These are phyloP conservation scores for Pipistrellus pygmaeus DNA, from an alignment of 2,797 vertebrate genomes.

Conservation along the genomic window DNA sequence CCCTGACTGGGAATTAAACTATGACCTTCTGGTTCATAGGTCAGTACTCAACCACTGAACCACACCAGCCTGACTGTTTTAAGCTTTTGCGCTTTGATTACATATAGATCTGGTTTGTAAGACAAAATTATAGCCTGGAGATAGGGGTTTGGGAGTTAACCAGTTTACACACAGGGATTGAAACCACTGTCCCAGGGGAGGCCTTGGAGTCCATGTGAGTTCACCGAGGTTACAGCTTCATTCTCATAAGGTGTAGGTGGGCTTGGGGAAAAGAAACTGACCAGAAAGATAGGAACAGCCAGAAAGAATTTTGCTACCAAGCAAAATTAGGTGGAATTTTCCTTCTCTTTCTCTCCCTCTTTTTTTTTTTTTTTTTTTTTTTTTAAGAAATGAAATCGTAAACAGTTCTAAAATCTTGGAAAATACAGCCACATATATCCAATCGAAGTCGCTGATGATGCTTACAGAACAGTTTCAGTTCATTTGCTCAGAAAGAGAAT, in stretches of 20 bases:
- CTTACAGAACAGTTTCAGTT: background rate
- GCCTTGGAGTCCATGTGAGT: background rate
- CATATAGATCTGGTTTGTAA: background rate
- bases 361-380: background rate
- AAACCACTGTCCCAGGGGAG: background rate
- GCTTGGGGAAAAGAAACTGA: background rate
- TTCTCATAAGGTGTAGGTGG: background rate
- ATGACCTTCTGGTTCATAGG: too few species aligned
- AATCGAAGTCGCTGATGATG: background rate
- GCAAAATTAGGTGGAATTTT: background rate
- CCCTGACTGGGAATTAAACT: too few species aligned
- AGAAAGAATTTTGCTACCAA: background rate
- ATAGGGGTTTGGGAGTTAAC: background rate
- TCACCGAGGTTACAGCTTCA: background rate
- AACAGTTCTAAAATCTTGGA: conserved; percentile 4
- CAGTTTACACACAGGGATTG: accelerated
- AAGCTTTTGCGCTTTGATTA: background rate
- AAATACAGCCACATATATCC: background rate
- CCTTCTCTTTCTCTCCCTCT: too few species aligned
- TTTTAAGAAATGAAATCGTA: background rate
- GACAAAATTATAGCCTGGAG: background rate
- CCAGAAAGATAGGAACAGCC: background rate
- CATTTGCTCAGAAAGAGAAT: background rate
- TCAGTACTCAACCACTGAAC: too few species aligned
- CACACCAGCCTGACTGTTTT: background rate